Percentiles rank a stretch among this genome's conserved stretches.
phyloP scores from a whole-genome alignment of 2,113 vertebrate genomes.

The Neodontobutis hainanensis region DNA sequence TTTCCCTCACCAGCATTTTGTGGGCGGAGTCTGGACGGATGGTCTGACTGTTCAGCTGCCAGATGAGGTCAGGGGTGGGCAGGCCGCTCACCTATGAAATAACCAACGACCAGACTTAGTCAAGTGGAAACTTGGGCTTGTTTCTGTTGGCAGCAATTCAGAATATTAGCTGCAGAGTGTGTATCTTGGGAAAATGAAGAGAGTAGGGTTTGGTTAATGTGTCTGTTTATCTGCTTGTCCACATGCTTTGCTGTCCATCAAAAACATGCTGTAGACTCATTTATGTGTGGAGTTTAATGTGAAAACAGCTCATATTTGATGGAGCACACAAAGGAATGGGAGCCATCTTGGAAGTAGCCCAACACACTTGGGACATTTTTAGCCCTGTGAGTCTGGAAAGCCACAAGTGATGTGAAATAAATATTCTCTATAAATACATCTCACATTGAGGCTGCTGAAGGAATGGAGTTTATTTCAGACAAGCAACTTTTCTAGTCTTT shows the following conservation, averaged over 20 bases:
- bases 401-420: constrained; percentile 60
- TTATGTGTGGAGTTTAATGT: background rate
- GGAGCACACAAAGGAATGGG: background rate
- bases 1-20: constrained; percentile 97
- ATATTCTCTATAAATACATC: constrained; percentile 68
- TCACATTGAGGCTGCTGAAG: constrained; percentile 38
- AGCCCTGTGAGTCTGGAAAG: constrained; percentile 57
- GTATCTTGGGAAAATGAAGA: constrained; percentile 33
- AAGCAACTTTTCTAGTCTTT: constrained; percentile 32
- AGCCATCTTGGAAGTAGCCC: constrained; percentile 26
- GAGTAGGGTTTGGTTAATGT: constrained; percentile 37
- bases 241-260: constrained; percentile 26
- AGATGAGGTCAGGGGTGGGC: constrained; percentile 93
- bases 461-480: constrained; percentile 47
- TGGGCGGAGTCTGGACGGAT: constrained; percentile 91
- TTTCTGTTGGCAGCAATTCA: constrained; percentile 17
- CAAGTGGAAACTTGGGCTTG: background rate
- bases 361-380: constrained; percentile 40
- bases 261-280: constrained; percentile 11
- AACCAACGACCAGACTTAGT: background rate
- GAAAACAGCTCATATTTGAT: background rate
- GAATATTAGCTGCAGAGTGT: constrained; percentile 17
- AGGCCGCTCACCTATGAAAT: constrained; percentile 89
- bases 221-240: constrained; percentile 27
- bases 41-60: constrained; percentile 92